phyloP scores from a whole-genome alignment of 2,888 invertebrate genomes.

The Pseudococcus longispinus region DNA sequence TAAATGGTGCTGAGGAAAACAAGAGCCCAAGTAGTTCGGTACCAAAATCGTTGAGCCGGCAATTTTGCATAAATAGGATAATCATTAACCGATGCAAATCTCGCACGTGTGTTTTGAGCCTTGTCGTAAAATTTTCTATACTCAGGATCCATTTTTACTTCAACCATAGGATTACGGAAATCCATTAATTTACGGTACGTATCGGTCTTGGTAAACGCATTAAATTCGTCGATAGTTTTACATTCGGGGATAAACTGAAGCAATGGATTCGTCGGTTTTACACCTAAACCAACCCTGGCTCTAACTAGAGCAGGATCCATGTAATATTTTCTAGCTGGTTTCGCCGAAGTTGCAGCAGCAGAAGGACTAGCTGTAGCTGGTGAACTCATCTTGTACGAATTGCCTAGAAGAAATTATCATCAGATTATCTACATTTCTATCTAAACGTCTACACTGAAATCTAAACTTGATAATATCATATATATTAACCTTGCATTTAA shows the following conservation, averaged over 20 bases:
- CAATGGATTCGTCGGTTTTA: slow-evolving; percentile 9
- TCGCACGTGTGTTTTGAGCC: not conserved
- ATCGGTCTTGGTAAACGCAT: slow-evolving; percentile 7
- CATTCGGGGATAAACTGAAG: not conserved
- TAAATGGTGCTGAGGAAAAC: not conserved
- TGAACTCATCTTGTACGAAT: slow-evolving; percentile 21
- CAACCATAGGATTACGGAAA: not conserved
- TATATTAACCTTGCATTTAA: too few relatives aligned
- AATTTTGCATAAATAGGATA: slow-evolving; percentile 24
- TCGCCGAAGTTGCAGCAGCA: not conserved
- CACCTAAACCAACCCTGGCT: not conserved
- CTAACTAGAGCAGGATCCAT: slow-evolving; percentile 8
- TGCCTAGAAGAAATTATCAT: slow-evolving; percentile 1
- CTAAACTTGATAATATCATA: not conserved
- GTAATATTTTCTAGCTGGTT: not conserved
- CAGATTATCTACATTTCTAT: not conserved
- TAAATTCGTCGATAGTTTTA: slow-evolving; percentile 38
- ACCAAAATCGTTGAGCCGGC: not conserved
- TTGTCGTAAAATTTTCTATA: not conserved
- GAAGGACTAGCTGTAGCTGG: not conserved
- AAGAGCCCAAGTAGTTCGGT: not conserved
- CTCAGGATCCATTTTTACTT: not conserved
- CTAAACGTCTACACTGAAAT: not conserved
- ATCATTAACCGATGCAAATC: not conserved
- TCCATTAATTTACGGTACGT: slow-evolving; percentile 13